Evolutionary conservation across 1,140 invertebrate genomes (phyloP), one percentile per base, ranked within the genome.

Genomic region (Ectropis grisescens): DNA sequence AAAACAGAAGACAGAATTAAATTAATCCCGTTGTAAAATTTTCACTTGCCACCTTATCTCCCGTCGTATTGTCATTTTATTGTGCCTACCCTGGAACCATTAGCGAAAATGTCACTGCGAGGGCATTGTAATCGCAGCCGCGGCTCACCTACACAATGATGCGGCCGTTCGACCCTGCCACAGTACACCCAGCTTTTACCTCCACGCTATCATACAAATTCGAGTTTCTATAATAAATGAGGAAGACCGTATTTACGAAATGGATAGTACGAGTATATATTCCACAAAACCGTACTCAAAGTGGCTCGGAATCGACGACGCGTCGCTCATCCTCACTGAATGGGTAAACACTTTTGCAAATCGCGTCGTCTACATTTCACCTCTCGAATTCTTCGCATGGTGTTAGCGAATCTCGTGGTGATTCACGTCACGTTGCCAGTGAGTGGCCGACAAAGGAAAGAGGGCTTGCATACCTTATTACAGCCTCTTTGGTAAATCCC

Each of bases 401-500:
- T 51, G 53, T 67, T 61, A 58, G 58, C 42, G 66, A 71, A 75
- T 71, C 62, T 74, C 54, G 57, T 45, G 54, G 46, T 49, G 50
- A 81, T 81, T 81, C 75, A 37, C 33, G 65, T 80, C 75, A 80
- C 75, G 75, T 78, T 61, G 69, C 44, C 33, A 60, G 47, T 53
- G 67, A 76, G 66, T 78, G 62, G 75, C 69, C 75, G 70, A 75
- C 74, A 80, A 75, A 79, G 75, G 74, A 65, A 67, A 72, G 74
- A 75, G 67, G 71, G 68, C 70, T 62, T 72, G 75, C 70, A 80
- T 80, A 80, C 66, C 70, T 76, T 80, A 80, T 76, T 69, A 72
- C 71, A 60, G 72, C 75, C 68, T 72, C 72, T 75, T 70, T 65
- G 45, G 46, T 40, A 72, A 72, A 70, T 72, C 65, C 70, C 59